Percentiles rank a stretch among this genome's conserved stretches.
phyloP scores from a whole-genome alignment of 2,888 invertebrate genomes.

The Napeogenes sylphis region DNA sequence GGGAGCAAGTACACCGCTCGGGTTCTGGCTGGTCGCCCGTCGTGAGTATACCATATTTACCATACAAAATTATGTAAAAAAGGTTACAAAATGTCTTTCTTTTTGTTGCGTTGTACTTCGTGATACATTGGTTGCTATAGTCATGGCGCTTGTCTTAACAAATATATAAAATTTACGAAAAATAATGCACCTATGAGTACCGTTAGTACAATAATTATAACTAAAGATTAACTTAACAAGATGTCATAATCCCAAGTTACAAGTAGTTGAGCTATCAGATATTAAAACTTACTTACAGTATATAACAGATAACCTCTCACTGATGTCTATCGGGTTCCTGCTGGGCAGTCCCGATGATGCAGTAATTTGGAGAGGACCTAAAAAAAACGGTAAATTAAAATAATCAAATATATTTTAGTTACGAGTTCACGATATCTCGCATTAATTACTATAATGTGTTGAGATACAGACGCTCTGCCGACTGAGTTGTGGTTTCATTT shows the following conservation, averaged over 20 bases:
- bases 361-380: constrained; percentile 99
- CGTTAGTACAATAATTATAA: too few species aligned
- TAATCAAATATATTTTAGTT: background rate
- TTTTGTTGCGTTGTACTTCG: background rate
- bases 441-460: too few species aligned
- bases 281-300: constrained; percentile 75
- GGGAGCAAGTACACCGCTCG: constrained; percentile 96
- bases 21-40: constrained; percentile 98
- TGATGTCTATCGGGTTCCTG: constrained; percentile 98
- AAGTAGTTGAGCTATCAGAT: background rate
- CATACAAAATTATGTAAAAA: background rate
- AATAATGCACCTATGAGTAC: too few species aligned
- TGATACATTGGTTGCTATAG: too few species aligned
- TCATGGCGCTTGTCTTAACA: too few species aligned
- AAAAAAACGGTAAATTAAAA: constrained; percentile 89
- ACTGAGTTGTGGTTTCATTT: background rate
- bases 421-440: too few species aligned
- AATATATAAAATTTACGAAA: too few species aligned
- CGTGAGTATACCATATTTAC: constrained; percentile 71
- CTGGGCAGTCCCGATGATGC: constrained; percentile 92
- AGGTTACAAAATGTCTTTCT: background rate
- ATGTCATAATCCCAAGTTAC: too few species aligned
- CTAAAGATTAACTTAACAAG: too few species aligned
- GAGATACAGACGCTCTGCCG: too few species aligned
- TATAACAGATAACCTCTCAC: constrained; percentile 94